A percentile compares a stretch with the other conserved stretches of the same genome.
phyloP scores from a whole-genome alignment of 2,113 vertebrate genomes.

The Cryptomyrus ogoouensis region DNA sequence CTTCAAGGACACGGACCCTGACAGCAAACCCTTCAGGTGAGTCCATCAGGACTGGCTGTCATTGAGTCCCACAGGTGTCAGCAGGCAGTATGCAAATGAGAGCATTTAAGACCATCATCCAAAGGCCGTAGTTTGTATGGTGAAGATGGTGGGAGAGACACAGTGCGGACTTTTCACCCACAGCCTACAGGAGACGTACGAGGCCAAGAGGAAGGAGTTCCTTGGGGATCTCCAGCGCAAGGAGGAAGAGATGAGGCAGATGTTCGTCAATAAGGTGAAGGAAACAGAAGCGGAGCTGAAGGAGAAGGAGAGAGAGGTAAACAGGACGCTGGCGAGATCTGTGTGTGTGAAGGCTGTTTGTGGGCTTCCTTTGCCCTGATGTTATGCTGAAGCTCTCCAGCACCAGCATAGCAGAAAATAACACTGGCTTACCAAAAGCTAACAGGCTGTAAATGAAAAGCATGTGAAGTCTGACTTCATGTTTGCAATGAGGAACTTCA shows the following conservation, averaged over 20 bases:
- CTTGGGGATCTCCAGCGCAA: neutral
- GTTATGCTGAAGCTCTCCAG: neutral
- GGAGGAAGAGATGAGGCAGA: neutral
- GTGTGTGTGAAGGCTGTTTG: neutral
- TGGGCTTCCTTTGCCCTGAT: neutral
- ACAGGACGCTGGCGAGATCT: neutral
- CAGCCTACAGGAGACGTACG: neutral
- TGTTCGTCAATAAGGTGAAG: neutral
- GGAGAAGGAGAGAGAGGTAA: neutral
- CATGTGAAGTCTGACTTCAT: neutral
- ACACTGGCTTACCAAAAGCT: neutral
- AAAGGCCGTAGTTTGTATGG: neutral
- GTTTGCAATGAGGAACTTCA: neutral
- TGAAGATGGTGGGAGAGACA: neutral
- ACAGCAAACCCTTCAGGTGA: slow-evolving; percentile 97
- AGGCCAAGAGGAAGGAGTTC: neutral
- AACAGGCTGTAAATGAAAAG: neutral
- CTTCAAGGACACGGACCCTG: slow-evolving; percentile 95
- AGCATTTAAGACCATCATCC: neutral
- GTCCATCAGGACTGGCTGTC: neutral
- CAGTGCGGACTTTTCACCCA: neutral
- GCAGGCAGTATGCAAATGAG: neutral
- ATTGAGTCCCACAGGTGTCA: neutral
- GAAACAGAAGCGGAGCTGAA: neutral
- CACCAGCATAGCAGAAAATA: neutral